Base-by-base conservation (phyloP, 2,888 invertebrate genomes). In the Calliphora vomitoria region DNA sequence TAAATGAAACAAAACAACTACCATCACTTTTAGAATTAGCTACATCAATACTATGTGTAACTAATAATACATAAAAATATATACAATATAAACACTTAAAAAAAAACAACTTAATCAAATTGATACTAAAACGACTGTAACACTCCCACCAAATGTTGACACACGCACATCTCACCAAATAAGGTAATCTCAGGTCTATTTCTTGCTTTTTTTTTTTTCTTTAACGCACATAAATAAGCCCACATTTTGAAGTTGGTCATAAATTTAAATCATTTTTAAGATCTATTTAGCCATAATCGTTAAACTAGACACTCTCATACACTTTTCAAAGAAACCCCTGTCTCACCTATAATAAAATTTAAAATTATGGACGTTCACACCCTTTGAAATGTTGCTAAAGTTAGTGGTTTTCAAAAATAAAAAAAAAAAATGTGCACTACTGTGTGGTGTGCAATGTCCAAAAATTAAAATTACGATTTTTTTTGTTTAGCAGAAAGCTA, bases 341-440 rank as follows among this genome's bases (percentile, higher is more conserved):
- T 38, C 53, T n/a, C 25, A 15, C 64, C 69, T 8, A 15, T 18
- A 72, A 64, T 53, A 62, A 64, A 72, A 11, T 64, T 41, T 38
- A 11, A 50, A 60, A 50, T 72, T 80, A 80, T 80, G 47, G 72
- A 31, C 55, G 38, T 66, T 50, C 80, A 80, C 80, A 71, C 69
- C 69, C 60, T 64, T 81, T 44, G 5, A 8, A 68, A 18, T 8
- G 55, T 55, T 4, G 3, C 35, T 58, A 50, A 11, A 50, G 5
- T 4, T 50, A 15, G 25, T 20, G 18, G n/a, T n/a, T 18, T 50
- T 50, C 1, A 4, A n/a, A n/a, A 10, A 15, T 3, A n/a, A n/a
- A n/a, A n/a, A n/a, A n/a, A n/a, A n/a, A n/a, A n/a, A n/a, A n/a
- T n/a, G 4, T 50, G 53, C 13, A 55, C 18, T 13, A 55, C 20